Conservation (phyloP, 2,113 vertebrate genomes). For the Corydoras sp. region DNA sequence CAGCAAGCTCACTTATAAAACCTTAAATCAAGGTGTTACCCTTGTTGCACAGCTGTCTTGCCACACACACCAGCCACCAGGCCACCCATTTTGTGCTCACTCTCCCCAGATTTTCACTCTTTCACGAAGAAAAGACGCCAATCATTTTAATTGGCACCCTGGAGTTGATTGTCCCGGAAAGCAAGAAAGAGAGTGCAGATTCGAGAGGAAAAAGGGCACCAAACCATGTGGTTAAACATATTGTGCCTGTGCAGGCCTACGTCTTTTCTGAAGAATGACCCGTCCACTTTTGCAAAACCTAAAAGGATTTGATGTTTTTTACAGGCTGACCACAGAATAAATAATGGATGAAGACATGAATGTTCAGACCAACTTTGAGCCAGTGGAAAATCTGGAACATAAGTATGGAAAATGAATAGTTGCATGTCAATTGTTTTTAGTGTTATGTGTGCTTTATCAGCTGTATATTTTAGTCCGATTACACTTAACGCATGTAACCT, state of each 20-base stretch:
- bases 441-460: too few species aligned
- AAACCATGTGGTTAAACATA: conserved; percentile 38
- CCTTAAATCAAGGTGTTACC: conserved; percentile 19
- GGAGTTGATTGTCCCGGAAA: conserved; percentile 58
- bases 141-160: conserved; percentile 72
- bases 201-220: conserved; percentile 27
- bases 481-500: too few species aligned
- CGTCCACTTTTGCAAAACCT: not conserved
- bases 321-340: conserved; percentile 4
- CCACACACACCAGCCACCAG: conserved; percentile 36
- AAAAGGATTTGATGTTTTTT: conserved; percentile 16
- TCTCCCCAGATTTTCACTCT: conserved; percentile 48
- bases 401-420: not conserved
- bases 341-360: conserved; percentile 7
- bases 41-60: conserved; percentile 29
- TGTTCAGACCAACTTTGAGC: not conserved
- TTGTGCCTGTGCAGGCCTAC: conserved; percentile 22
- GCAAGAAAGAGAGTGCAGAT: conserved; percentile 40
- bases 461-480: too few species aligned
- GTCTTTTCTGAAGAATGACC: conserved; percentile 24
- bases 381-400: not conserved
- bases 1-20: not conserved
- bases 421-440: too few species aligned
- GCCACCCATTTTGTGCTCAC: conserved; percentile 67
- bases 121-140: conserved; percentile 63